Evolutionary conservation across 2,797 vertebrate genomes (phyloP).

Genomic region (Girardinus metallicus): DNA sequence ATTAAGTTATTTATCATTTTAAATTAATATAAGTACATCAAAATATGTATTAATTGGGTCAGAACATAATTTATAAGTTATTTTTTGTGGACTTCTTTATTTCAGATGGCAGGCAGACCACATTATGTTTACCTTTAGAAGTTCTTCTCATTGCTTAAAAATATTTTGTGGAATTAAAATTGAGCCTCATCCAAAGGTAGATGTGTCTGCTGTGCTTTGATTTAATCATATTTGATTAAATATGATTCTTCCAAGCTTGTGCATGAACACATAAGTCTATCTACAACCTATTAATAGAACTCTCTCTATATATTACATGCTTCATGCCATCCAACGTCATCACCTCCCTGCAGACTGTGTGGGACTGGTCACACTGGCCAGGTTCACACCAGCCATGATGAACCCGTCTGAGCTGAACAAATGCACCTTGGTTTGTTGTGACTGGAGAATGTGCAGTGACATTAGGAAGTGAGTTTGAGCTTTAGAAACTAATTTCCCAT

Average conservation of each 20-base stretch:
- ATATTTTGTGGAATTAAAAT: background rate
- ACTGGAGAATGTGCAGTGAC: slow-evolving; percentile 12
- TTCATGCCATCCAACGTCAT: background rate
- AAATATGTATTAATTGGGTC: too few species aligned
- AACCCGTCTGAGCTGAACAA: slow-evolving; percentile 1
- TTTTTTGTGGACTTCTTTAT: too few species aligned
- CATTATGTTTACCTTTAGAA: too few species aligned
- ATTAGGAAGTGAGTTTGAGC: background rate
- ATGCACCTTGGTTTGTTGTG: background rate
- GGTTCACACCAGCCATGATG: background rate
- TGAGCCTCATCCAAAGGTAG: background rate
- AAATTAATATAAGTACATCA: too few species aligned
- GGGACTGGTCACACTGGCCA: background rate
- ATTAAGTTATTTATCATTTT: too few species aligned
- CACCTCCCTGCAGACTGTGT: background rate
- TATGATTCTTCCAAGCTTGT: background rate
- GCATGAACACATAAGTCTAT: background rate
- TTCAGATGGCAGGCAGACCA: too few species aligned
- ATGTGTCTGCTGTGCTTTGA: background rate
- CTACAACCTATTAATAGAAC: background rate
- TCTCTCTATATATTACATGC: background rate
- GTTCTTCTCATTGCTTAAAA: background rate
- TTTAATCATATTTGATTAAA: background rate
- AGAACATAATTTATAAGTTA: too few species aligned
- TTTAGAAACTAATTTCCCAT: slow-evolving; percentile 4